Conservation (phyloP, 2,888 invertebrate species). For the Phasia obesa region DNA sequence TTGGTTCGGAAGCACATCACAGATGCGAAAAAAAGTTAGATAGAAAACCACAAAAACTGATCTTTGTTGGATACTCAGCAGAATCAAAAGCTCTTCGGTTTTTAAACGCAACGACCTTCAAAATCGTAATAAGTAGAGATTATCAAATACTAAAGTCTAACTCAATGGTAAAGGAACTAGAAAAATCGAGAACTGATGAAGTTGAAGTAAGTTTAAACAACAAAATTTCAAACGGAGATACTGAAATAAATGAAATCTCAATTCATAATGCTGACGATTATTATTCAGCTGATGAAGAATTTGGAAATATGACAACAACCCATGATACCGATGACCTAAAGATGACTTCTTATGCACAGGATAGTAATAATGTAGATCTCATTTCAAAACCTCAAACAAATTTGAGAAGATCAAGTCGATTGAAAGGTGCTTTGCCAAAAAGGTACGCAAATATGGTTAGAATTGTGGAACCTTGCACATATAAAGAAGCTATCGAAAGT, state of each 20-base stretch:
- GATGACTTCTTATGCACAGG: too few relatives aligned
- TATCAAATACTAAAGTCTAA: constrained; percentile 20
- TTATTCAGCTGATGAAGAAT: too few relatives aligned
- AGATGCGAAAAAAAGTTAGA: constrained; percentile 26
- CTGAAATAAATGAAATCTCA: too few relatives aligned
- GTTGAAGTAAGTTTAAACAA: too few relatives aligned
- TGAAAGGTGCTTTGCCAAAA: not conserved
- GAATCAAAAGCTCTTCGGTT: constrained; percentile 24
- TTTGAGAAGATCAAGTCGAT: constrained; percentile 20
- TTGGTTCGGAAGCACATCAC: constrained; percentile 24
- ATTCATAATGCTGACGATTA: too few relatives aligned
- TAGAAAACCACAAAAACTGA: constrained; percentile 42
- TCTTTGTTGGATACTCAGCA: constrained; percentile 19
- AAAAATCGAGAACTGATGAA: not conserved
- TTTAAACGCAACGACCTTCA: not conserved
- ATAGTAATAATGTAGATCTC: too few relatives aligned
- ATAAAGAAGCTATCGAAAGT: too few relatives aligned
- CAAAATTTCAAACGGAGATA: too few relatives aligned
- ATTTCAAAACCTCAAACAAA: not conserved
- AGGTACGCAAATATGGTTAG: not conserved
- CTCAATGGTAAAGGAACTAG: not conserved
- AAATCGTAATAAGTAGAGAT: constrained; percentile 20
- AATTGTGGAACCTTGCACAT: too few relatives aligned
- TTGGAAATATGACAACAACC: too few relatives aligned
- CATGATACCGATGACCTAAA: too few relatives aligned